phyloP scores from a whole-genome alignment of 2,113 vertebrate species.

The Mesoclemmys tuberculata region DNA sequence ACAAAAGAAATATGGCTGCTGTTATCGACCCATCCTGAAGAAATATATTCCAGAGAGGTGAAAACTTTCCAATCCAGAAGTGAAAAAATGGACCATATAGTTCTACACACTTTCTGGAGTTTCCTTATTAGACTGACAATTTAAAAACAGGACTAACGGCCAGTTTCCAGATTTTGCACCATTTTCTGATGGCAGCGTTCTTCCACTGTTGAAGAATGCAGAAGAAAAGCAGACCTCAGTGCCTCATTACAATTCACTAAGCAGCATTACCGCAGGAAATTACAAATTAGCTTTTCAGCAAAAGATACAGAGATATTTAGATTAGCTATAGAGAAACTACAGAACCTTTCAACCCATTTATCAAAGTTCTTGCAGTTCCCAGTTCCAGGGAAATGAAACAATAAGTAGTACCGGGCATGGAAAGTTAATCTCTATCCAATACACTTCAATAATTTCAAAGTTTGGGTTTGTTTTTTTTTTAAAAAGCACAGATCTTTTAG shows the following conservation, averaged over 20 bases:
- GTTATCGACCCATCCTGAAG: background rate
- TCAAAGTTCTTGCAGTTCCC: slow-evolving; percentile 10
- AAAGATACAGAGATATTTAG: slow-evolving; percentile 7
- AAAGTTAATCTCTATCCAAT: slow-evolving; percentile 51
- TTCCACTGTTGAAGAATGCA: background rate
- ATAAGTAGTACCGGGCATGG: slow-evolving; percentile 64
- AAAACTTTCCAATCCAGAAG: background rate
- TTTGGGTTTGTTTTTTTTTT: background rate
- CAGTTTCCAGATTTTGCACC: slow-evolving; percentile 45
- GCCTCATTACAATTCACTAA: slow-evolving; percentile 37
- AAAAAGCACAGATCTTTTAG: background rate
- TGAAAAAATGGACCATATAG: background rate
- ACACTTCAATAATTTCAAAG: slow-evolving; percentile 59
- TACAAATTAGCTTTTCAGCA: slow-evolving; percentile 63
- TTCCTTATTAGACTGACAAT: slow-evolving; percentile 29
- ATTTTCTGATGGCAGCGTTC: background rate
- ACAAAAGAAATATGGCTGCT: background rate
- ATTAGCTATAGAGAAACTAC: slow-evolving; percentile 45
- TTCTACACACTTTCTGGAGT: background rate
- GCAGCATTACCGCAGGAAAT: slow-evolving; percentile 53
- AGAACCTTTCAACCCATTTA: slow-evolving; percentile 36
- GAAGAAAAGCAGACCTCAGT: background rate
- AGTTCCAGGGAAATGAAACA: slow-evolving; percentile 59
- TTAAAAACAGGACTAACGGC: background rate
- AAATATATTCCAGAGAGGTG: background rate